Conservation (phyloP, 2,888 invertebrate genomes). For the Leptothorax acervorum region DNA sequence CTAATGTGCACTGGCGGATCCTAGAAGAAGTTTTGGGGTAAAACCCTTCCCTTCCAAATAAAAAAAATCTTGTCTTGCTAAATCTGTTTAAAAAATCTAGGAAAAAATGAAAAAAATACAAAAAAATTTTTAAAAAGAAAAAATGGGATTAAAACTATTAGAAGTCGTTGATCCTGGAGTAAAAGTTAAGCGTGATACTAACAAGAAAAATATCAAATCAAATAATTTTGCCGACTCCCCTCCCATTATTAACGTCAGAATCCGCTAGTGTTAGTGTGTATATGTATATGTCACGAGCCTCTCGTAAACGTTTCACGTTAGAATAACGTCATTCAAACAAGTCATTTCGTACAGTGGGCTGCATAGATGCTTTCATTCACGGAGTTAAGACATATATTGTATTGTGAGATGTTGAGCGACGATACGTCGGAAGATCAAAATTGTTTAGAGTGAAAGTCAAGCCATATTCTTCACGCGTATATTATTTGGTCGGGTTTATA, state of each 20-base stretch:
- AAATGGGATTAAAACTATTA: no score
- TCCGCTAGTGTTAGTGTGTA: not conserved
- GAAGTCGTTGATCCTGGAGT: no score
- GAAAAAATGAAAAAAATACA: no score
- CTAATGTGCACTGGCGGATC: not conserved
- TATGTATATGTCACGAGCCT: not conserved
- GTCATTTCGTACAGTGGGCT: not conserved
- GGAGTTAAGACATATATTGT: not conserved
- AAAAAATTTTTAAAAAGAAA: no score
- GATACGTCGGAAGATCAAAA: conserved; percentile 30
- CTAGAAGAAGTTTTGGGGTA: no score
- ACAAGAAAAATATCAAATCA: no score
- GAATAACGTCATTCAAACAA: not conserved
- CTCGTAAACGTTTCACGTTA: not conserved
- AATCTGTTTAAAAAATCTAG: no score
- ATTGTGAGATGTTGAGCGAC: not conserved
- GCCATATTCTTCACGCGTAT: conserved; percentile 72
- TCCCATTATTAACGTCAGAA: no score
- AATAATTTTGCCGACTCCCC: no score
- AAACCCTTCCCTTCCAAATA: no score
- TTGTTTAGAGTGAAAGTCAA: conserved; percentile 67
- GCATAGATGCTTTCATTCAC: not conserved
- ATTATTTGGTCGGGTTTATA: conserved; percentile 74
- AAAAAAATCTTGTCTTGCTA: no score
- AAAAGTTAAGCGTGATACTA: no score